phyloP scores from a whole-genome alignment of 1,140 invertebrate genomes.

The Drosophila ogumai region DNA sequence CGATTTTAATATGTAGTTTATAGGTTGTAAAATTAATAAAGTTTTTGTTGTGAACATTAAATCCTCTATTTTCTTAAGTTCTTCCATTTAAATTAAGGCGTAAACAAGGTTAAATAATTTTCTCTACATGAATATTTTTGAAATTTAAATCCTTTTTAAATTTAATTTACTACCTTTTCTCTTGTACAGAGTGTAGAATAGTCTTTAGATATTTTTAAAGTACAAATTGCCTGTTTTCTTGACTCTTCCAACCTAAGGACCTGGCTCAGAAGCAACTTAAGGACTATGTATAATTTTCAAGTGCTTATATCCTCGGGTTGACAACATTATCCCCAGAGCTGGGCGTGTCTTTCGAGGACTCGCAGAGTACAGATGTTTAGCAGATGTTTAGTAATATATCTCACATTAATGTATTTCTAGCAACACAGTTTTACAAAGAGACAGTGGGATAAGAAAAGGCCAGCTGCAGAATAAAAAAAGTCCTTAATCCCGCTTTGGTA shows the following conservation, averaged over 20 bases:
- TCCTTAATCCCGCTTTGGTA: too few species aligned
- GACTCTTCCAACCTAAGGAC: background rate
- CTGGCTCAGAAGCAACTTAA: background rate
- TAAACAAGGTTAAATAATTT: background rate
- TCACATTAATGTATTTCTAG: constrained; percentile 6
- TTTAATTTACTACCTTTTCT: background rate
- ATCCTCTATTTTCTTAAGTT: background rate
- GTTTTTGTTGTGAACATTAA: too few species aligned
- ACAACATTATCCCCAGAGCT: constrained; percentile 12
- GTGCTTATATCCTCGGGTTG: background rate
- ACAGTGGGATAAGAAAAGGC: too few species aligned
- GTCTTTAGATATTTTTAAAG: background rate
- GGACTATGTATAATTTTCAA: constrained; percentile 2
- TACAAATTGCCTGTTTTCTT: background rate
- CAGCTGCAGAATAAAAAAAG: too few species aligned
- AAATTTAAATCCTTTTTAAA: too few species aligned
- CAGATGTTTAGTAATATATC: background rate
- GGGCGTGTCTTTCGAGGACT: constrained; percentile 6
- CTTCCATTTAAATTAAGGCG: background rate
- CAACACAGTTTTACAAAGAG: background rate
- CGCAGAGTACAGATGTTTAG: background rate
- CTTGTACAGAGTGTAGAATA: background rate
- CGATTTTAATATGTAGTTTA: background rate
- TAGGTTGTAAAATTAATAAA: background rate
- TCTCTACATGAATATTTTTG: background rate